Evolutionary conservation across 2,888 invertebrate genomes (phyloP).

Genomic region (Erebia palarica): DNA sequence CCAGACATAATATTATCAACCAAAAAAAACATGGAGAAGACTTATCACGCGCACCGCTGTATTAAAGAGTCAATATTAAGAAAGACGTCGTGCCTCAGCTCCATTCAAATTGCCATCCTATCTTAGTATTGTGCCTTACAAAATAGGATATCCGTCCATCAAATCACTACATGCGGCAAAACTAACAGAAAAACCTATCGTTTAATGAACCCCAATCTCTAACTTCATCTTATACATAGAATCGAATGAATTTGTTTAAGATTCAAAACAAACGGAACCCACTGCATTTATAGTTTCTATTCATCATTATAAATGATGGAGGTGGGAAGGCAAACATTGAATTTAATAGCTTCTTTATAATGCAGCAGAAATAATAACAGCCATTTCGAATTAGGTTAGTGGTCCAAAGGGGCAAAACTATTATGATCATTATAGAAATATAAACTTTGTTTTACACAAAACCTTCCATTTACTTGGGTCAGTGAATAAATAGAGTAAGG

Average conservation of each 20-base stretch:
- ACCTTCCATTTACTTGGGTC: neutral
- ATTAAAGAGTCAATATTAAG: too few relatives aligned
- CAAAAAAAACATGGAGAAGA: too few relatives aligned
- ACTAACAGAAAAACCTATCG: too few relatives aligned
- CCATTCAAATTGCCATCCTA: too few relatives aligned
- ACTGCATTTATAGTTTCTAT: neutral
- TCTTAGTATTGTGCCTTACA: too few relatives aligned
- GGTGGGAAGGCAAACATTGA: neutral
- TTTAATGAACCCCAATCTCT: neutral
- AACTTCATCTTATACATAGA: neutral
- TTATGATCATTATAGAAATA: neutral
- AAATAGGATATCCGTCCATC: too few relatives aligned
- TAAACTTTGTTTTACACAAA: neutral
- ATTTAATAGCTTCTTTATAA: constrained; percentile 10
- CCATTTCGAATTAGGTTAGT: constrained; percentile 10
- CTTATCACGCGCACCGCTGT: too few relatives aligned
- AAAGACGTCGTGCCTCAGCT: too few relatives aligned
- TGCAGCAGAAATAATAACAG: constrained; percentile 8
- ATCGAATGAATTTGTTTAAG: neutral
- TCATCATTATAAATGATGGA: neutral
- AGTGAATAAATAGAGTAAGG: neutral
- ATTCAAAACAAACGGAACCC: neutral
- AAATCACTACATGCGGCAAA: too few relatives aligned
- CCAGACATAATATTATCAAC: too few relatives aligned
- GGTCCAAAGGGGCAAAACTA: constrained; percentile 3